These are phyloP conservation scores for Morinoia aosen DNA, from an alignment of 2,888 invertebrate genomes.

Conservation along the genomic window DNA sequence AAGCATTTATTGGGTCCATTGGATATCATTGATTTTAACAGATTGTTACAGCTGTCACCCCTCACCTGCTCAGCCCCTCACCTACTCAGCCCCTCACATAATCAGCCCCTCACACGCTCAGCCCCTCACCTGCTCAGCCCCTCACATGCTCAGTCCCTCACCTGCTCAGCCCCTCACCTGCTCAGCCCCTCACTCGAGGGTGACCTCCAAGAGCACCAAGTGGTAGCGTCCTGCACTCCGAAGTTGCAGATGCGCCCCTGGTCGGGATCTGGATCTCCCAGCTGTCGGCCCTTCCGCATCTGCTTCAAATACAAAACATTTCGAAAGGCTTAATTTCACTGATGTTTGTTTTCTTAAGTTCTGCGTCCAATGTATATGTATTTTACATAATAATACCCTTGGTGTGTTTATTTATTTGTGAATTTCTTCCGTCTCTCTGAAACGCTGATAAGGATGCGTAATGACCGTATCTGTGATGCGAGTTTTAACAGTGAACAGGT, in stretches of 20 bases:
- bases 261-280: slow-evolving; percentile 21
- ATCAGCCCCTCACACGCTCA: not conserved
- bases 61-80: too few species aligned
- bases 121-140: too few species aligned
- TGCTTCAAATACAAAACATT: not conserved
- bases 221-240: slow-evolving; percentile 57
- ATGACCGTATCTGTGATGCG: not conserved
- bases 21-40: too few species aligned
- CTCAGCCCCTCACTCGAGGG: slow-evolving; percentile 54
- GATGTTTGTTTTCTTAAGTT: not conserved
- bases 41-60: too few species aligned
- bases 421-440: not conserved
- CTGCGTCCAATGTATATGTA: not conserved
- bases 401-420: not conserved
- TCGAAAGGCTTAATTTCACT: not conserved
- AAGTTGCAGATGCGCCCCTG: slow-evolving; percentile 60
- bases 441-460: not conserved
- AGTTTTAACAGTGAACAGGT: not conserved
- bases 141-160: too few species aligned
- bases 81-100: too few species aligned
- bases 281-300: slow-evolving; percentile 35
- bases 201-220: slow-evolving; percentile 61
- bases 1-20: too few species aligned
- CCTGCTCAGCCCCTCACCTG: not conserved
- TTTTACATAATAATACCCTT: too few species aligned